Evolutionary conservation across 2,113 vertebrate species (phyloP).

Genomic region (Furnarius figulus): DNA sequence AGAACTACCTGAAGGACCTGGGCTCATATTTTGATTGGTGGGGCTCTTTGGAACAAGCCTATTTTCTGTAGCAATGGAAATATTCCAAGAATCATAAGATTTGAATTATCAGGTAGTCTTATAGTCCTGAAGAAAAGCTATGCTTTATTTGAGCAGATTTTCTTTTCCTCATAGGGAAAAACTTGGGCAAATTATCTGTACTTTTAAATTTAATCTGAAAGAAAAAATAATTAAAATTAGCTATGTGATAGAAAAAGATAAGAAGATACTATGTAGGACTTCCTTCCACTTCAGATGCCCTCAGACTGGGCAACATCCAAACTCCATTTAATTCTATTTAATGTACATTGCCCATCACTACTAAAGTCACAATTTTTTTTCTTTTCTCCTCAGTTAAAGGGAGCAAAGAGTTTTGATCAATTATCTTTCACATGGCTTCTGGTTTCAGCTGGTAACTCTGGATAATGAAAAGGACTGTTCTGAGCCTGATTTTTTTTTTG

Average conservation of each 20-base stretch:
- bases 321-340: background rate
- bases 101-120: background rate
- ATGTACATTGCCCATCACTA: background rate
- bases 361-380: background rate
- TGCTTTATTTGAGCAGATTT: background rate
- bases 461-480: background rate
- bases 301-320: background rate
- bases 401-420: background rate
- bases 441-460: background rate
- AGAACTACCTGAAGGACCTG: background rate
- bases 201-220: background rate
- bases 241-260: background rate
- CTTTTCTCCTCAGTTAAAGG: background rate
- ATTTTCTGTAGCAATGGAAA: background rate
- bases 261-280: background rate
- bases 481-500: background rate
- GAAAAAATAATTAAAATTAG: background rate
- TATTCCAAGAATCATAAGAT: background rate
- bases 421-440: background rate
- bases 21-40: background rate
- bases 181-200: background rate
- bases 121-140: background rate
- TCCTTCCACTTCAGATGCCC: background rate
- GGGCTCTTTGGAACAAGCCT: background rate
- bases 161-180: background rate